phyloP scores from a whole-genome alignment of 2,113 vertebrate genomes.

The Hypomesus transpacificus region DNA sequence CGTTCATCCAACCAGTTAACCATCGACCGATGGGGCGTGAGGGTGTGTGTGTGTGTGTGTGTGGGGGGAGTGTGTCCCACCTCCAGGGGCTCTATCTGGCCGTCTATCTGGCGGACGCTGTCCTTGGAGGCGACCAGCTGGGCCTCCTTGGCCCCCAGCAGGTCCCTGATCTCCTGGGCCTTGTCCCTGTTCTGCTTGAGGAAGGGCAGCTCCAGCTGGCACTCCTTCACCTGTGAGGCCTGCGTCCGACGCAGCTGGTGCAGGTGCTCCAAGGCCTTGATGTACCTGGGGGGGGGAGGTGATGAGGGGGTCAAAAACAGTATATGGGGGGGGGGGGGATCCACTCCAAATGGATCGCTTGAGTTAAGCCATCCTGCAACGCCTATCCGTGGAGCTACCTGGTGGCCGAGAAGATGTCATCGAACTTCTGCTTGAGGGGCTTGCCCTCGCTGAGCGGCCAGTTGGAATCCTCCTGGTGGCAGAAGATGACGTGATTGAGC shows the following conservation, averaged over 20 bases:
- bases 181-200: slow-evolving; percentile 96
- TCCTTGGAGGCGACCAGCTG: slow-evolving; percentile 86
- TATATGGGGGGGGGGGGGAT: too few species aligned
- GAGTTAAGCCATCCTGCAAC: too few species aligned
- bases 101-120: slow-evolving; percentile 81
- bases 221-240: slow-evolving; percentile 77
- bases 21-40: too few species aligned
- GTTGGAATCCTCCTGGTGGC: slow-evolving; percentile 98
- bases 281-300: slow-evolving; percentile 76
- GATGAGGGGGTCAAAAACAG: too few species aligned
- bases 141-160: slow-evolving; percentile 79
- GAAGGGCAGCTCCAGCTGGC: slow-evolving; percentile 86
- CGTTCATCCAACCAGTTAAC: too few species aligned
- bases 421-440: slow-evolving; percentile 95
- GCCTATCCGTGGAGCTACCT: slow-evolving; percentile 69
- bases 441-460: slow-evolving; percentile 97
- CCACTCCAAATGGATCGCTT: too few species aligned
- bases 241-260: slow-evolving; percentile 86
- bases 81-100: slow-evolving; percentile 87
- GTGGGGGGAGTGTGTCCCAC: slow-evolving; percentile 59
- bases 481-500: slow-evolving; percentile 95
- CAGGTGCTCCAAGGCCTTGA: slow-evolving; percentile 93
- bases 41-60: too few species aligned
- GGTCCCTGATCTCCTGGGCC: slow-evolving; percentile 82
- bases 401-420: slow-evolving; percentile 97